Evolutionary conservation across 1,140 invertebrate genomes (phyloP), one percentile per base, ranked within the genome.

Genomic region (Heliconius hermathena): DNA sequence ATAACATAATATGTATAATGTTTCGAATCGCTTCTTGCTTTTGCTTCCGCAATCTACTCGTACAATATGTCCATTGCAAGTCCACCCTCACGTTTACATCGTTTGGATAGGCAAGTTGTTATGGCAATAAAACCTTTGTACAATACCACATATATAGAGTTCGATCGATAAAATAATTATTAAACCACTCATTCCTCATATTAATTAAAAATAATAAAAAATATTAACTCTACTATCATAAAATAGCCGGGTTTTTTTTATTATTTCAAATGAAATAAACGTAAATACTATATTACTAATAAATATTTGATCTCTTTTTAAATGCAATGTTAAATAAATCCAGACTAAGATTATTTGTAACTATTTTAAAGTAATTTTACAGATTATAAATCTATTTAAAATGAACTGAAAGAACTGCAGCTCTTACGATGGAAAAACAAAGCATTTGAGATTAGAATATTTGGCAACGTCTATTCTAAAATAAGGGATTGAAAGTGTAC

Each of bases 401-500:
- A 66, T 29, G 18, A 13, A 8, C 22, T 66, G 20, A 60, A 22
- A 60, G n/a, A 60, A 9, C 54, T 26, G 20, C 8, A 22, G n/a
- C n/a, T 60, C 54, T 60, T 60, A 60, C 8, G 20, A 60, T 60
- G 2, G 60, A 66, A 66, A 66, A 66, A 66, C 60, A 66, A 66
- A 66, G 22, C 26, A n/a, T 66, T 66, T 5, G 60, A 66, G 60
- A 66, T 66, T 66, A 66, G 60, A 29, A 29, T 29, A 22, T 60
- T 60, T 66, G 11, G 60, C 60, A 66, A 66, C 60, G 60, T 13
- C 60, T 29, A 66, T n/a, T 41, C 38, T 41, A 46, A 71, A 70
- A 76, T 76, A 76, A 76, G 74, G 74, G 74, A 60, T 71, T 76
- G 74, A 73, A 80, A 71, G 79, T 57, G 36, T 66, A 66, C 79